phyloP scores from a whole-genome alignment of 2,888 invertebrate species.

The Hedychridium roseum region DNA sequence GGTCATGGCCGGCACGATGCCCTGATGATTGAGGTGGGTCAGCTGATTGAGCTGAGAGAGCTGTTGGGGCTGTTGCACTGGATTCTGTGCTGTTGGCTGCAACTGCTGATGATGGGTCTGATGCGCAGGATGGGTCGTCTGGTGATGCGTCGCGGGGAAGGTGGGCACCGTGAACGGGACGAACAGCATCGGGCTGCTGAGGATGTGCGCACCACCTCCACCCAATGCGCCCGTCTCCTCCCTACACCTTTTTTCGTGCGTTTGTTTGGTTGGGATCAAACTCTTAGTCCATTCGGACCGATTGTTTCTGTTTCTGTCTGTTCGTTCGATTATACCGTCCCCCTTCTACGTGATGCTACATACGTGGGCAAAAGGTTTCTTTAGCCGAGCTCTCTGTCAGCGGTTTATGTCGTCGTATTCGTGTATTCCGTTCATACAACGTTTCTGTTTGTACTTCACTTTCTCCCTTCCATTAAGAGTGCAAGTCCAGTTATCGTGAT shows the following conservation, averaged over 20 bases:
- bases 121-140: constrained; percentile 54
- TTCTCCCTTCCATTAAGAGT: too few species aligned
- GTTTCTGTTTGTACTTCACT: too few species aligned
- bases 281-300: constrained; percentile 4
- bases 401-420: too few species aligned
- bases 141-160: constrained; percentile 61
- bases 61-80: constrained; percentile 47
- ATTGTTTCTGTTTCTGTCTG: constrained; percentile 9
- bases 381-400: too few species aligned
- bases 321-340: constrained; percentile 8
- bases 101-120: constrained; percentile 58
- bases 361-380: constrained; percentile 25
- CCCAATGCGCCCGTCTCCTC: constrained; percentile 64
- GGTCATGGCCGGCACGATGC: constrained; percentile 52
- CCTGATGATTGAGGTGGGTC: constrained; percentile 60
- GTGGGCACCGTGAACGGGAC: constrained; percentile 63
- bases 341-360: constrained; percentile 36
- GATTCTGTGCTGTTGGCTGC: constrained; percentile 50
- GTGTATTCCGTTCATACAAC: too few species aligned
- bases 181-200: constrained; percentile 65
- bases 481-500: too few species aligned
- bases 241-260: constrained; percentile 60
- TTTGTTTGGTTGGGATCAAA: constrained; percentile 20
- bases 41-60: constrained; percentile 56
- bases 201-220: constrained; percentile 64